phyloP scores from a whole-genome alignment of 2,888 invertebrate species.

The Athalia rosae region DNA sequence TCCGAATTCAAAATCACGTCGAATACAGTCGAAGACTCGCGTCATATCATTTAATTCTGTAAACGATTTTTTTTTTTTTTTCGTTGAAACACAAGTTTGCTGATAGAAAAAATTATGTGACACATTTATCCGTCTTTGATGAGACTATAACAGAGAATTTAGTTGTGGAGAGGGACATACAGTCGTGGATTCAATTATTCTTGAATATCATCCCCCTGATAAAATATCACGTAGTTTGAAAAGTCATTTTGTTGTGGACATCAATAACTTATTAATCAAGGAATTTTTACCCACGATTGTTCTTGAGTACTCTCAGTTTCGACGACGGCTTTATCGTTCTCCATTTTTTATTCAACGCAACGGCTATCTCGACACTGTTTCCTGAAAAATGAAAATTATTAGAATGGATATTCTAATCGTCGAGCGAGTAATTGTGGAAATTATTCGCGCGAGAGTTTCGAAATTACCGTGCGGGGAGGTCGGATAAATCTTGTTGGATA shows the following conservation, averaged over 20 bases:
- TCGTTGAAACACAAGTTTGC: too few relatives aligned
- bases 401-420: conserved; percentile 1
- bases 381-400: conserved; percentile 56
- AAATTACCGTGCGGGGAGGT: conserved; percentile 68
- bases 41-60: too few relatives aligned
- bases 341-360: conserved; percentile 59
- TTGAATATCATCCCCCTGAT: too few relatives aligned
- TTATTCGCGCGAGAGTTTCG: conserved; percentile 11
- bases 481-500: conserved; percentile 74
- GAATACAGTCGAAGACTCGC: too few relatives aligned
- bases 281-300: neutral
- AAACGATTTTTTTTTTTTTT: too few relatives aligned
- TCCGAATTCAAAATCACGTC: too few relatives aligned
- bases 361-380: conserved; percentile 60
- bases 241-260: neutral
- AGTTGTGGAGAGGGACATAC: too few relatives aligned
- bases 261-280: neutral
- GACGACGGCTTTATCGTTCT: conserved; percentile 44
- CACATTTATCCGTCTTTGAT: too few relatives aligned
- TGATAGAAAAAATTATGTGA: too few relatives aligned
- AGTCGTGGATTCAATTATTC: too few relatives aligned
- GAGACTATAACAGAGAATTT: too few relatives aligned
- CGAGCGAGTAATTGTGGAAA: conserved; percentile 8
- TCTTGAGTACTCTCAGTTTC: neutral
- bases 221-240: neutral